Conservation (phyloP, 2,888 invertebrate species). For the Anthophora plumipes region DNA sequence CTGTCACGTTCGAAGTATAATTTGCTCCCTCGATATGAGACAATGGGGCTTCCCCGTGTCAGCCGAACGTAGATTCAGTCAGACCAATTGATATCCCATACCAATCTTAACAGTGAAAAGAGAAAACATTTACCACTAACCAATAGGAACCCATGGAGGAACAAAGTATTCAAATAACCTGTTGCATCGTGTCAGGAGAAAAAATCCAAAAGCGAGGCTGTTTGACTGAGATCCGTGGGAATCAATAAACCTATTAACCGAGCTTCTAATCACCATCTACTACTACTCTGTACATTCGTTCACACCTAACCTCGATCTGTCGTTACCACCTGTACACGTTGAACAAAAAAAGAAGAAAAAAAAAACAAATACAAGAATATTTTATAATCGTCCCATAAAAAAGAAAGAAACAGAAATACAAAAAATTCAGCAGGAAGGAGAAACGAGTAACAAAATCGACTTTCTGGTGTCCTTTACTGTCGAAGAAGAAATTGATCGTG, state of each 20-base stretch:
- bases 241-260: constrained; percentile 24
- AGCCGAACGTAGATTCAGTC: background rate
- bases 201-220: constrained; percentile 18
- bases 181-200: constrained; percentile 30
- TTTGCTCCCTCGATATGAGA: background rate
- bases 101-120: background rate
- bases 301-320: background rate
- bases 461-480: background rate
- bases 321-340: background rate
- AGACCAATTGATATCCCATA: constrained; percentile 18
- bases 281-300: no score
- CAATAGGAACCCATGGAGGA: no score
- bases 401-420: background rate
- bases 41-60: constrained; percentile 13
- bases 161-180: constrained; percentile 38
- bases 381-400: background rate
- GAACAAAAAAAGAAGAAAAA: background rate
- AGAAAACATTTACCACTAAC: no score
- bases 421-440: background rate
- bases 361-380: no score
- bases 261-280: background rate
- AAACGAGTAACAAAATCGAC: background rate
- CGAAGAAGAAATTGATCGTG: constrained; percentile 47
- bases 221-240: background rate
- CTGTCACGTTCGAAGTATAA: constrained; percentile 14